These are phyloP conservation scores for Raja brachyura DNA, from an alignment of 2,113 vertebrate genomes.

Conservation along the genomic window DNA sequence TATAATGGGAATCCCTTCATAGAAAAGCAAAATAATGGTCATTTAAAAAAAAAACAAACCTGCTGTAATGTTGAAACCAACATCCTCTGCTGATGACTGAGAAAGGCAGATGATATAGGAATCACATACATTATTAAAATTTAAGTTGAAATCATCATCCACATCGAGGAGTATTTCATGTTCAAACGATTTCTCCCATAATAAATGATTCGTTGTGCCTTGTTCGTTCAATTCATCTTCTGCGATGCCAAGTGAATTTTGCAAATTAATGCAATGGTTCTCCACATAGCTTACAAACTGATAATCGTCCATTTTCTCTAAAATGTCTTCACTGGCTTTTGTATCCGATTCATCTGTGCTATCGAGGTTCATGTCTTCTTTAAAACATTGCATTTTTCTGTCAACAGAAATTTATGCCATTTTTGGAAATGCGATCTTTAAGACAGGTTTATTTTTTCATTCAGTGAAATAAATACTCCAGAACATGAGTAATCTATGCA, in stretches of 20 bases:
- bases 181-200: slow-evolving; percentile 59
- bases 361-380: slow-evolving; percentile 37
- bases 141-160: slow-evolving; percentile 61
- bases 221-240: slow-evolving; percentile 45
- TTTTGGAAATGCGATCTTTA: not conserved
- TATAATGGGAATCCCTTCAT: not conserved
- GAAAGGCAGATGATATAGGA: slow-evolving; percentile 52
- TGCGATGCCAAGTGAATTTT: slow-evolving; percentile 41
- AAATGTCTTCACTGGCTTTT: not conserved
- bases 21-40: not conserved
- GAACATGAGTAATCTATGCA: not conserved
- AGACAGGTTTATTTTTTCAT: not conserved
- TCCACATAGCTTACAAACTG: slow-evolving; percentile 34
- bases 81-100: slow-evolving; percentile 51
- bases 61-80: slow-evolving; percentile 50
- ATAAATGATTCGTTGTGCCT: slow-evolving; percentile 41
- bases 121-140: slow-evolving; percentile 56
- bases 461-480: not conserved
- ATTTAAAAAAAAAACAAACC: slow-evolving; percentile 18
- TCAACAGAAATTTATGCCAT: slow-evolving; percentile 39
- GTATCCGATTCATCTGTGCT: not conserved
- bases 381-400: slow-evolving; percentile 47
- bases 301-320: slow-evolving; percentile 32
- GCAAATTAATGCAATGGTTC: slow-evolving; percentile 30
- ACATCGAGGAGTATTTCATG: slow-evolving; percentile 62